These are phyloP conservation scores for Brachionus paranguensis DNA, from an alignment of 1,140 invertebrate species.

Conservation along the genomic window DNA sequence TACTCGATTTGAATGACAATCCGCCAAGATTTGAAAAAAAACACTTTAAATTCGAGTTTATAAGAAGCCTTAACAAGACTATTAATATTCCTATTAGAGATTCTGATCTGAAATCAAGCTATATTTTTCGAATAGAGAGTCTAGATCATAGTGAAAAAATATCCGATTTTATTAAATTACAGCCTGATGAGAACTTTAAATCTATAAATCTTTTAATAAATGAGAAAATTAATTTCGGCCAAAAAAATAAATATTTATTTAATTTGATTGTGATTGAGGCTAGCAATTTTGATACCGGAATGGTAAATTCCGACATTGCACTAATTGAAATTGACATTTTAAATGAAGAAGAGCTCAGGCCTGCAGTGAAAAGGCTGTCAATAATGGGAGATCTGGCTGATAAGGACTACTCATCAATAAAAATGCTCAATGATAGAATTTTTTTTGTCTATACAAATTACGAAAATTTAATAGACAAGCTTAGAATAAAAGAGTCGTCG, in stretches of 20 bases:
- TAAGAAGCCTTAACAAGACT: background rate
- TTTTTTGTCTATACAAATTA: background rate
- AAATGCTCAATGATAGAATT: background rate
- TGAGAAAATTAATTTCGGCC: background rate
- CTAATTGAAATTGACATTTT: background rate
- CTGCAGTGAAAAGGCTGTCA: background rate
- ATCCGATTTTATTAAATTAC: background rate
- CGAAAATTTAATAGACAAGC: background rate
- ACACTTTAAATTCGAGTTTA: background rate
- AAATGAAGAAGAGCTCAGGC: background rate
- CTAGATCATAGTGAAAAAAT: background rate
- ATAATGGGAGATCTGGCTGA: background rate
- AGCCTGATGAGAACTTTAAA: background rate
- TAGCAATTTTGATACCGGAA: background rate
- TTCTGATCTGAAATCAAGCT: background rate
- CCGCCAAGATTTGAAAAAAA: background rate
- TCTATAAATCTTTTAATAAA: background rate
- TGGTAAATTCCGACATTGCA: background rate
- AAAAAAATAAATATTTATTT: conserved; percentile 3
- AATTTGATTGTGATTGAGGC: background rate
- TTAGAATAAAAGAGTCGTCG: background rate
- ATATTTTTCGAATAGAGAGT: background rate
- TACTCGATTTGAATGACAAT: background rate
- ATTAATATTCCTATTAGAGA: background rate
- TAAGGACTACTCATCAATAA: background rate